A percentile compares a stretch with the other conserved stretches of the same genome.
These are phyloP conservation scores for Empis livida DNA, from an alignment of 2,888 invertebrate species.

Conservation along the genomic window DNA sequence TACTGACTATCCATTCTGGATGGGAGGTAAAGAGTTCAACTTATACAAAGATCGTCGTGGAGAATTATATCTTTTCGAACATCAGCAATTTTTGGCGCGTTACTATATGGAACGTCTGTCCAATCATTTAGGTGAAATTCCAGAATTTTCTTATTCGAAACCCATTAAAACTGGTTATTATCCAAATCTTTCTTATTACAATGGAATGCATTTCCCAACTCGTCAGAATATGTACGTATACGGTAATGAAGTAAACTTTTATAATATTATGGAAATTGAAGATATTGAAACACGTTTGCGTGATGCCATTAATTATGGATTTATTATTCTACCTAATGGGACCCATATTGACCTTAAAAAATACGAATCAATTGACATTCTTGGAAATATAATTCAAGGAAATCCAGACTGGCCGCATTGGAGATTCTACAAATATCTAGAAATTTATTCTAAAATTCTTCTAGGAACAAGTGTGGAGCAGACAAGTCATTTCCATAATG, in stretches of 20 bases:
- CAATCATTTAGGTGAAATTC: constrained; percentile 47
- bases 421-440: constrained; percentile 45
- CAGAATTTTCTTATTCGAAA: constrained; percentile 41
- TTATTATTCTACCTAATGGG: constrained; percentile 37
- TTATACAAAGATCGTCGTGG: constrained; percentile 45
- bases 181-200: constrained; percentile 46
- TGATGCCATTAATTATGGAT: constrained; percentile 39
- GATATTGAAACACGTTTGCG: constrained; percentile 37
- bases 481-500: constrained; percentile 18
- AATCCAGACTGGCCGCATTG: constrained; percentile 48
- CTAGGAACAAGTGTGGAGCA: constrained; percentile 37
- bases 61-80: constrained; percentile 49
- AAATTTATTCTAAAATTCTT: constrained; percentile 42
- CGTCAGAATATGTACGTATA: constrained; percentile 37
- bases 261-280: constrained; percentile 20
- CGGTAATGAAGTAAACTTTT: constrained; percentile 23
- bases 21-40: constrained; percentile 40
- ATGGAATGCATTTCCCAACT: constrained; percentile 46
- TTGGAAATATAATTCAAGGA: constrained; percentile 52
- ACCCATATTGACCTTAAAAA: constrained; percentile 44
- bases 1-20: constrained; percentile 49
- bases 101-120: constrained; percentile 57
- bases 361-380: constrained; percentile 47
- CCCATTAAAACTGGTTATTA: constrained; percentile 42
- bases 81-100: constrained; percentile 54